Conservation (phyloP, 2,888 invertebrate species). For the Tachina fera region DNA sequence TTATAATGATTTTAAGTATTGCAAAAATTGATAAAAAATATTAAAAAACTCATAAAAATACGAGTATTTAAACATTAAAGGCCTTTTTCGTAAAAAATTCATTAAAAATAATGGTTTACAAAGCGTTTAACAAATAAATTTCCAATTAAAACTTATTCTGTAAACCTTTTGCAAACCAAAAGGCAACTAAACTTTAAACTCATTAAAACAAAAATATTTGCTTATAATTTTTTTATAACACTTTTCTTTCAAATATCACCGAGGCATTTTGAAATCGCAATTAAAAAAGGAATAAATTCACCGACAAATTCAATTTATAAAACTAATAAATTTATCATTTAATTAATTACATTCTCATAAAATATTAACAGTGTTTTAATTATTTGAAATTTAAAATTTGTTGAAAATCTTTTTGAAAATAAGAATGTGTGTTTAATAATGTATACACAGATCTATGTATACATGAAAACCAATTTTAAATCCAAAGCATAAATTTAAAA, state of each 20-base stretch:
- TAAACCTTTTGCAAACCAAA: too few species aligned
- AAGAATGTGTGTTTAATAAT: not conserved
- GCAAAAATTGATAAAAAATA: too few species aligned
- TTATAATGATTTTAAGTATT: too few species aligned
- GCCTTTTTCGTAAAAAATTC: too few species aligned
- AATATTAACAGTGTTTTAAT: conserved; percentile 14
- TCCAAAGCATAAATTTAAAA: conserved; percentile 15
- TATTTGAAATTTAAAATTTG: not conserved
- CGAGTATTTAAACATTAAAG: too few species aligned
- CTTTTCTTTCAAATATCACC: conserved; percentile 41
- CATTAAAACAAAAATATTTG: too few species aligned
- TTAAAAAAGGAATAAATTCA: not conserved
- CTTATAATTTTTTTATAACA: conserved; percentile 5
- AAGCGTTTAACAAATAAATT: too few species aligned
- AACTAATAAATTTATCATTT: not conserved
- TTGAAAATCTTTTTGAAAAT: not conserved
- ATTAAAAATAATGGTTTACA: too few species aligned
- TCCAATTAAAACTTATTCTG: too few species aligned
- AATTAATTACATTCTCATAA: not conserved
- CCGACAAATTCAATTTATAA: not conserved
- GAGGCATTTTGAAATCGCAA: conserved; percentile 16
- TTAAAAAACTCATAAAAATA: too few species aligned
- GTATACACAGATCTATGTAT: conserved; percentile 6
- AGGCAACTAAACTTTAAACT: too few species aligned
- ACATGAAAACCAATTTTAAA: not conserved